Conservation (phyloP, 2,113 vertebrate genomes). For the Anhinga rufa region DNA sequence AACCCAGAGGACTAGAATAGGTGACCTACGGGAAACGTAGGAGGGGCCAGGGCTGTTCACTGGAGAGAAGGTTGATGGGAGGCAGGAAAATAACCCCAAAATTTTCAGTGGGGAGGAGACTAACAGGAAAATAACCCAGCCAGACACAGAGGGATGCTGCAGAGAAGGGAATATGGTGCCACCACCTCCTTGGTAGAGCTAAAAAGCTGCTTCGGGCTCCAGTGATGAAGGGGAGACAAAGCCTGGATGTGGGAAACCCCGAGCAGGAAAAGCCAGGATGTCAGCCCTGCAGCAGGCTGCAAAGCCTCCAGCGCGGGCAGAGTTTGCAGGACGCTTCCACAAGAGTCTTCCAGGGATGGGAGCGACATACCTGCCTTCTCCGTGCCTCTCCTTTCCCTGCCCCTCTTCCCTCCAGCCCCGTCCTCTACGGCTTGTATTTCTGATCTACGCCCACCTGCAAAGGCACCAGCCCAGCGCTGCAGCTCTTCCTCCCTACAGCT, state of each 20-base stretch:
- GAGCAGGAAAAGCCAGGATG: background rate
- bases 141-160: background rate
- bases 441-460: background rate
- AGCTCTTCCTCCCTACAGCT: background rate
- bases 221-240: background rate
- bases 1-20: background rate
- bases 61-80: background rate
- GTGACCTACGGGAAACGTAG: rapidly evolving
- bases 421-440: background rate
- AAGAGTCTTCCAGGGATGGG: background rate
- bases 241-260: background rate
- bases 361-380: background rate
- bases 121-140: background rate
- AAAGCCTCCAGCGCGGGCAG: background rate
- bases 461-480: background rate
- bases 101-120: background rate
- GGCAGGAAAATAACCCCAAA: background rate
- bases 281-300: background rate
- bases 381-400: background rate
- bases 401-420: background rate
- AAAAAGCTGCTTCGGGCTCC: rapidly evolving
- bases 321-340: background rate
- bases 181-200: background rate
- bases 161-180: background rate
- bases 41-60: background rate